Base-by-base conservation (phyloP, 2,113 vertebrate genomes). In the Cheirogaleus medius region DNA sequence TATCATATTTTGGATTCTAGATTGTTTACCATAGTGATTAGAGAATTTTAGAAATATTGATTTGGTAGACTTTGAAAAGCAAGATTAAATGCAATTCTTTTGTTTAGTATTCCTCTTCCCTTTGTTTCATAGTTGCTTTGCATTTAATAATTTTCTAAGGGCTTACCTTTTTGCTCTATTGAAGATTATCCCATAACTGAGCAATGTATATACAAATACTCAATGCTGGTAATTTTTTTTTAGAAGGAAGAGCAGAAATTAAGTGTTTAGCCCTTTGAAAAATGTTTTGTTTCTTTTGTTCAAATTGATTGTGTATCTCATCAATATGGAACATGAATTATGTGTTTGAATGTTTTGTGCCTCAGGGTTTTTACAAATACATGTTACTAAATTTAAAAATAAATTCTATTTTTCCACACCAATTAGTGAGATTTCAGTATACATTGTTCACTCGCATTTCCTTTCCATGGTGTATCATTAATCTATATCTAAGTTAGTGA, bases 111-210 rank as follows among this genome's bases (percentile, higher is more conserved):
- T 71, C 14, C 3, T 94, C 4, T 32, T 52, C 68, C 27, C 2
- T 80, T 94, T 84, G 4, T 94, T 68, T 77, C 23, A 68, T 56
- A 44, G 34, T 94, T 76, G 9, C 14, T 97, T 92, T 83, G 10
- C 21, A 77, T 58, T 94, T 64, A 66, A 29, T 98, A 5, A 44
- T n/a, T 95, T 96, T 91, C 44, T 3, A 74, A 71, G 76, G 88
- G n/a, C 13, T 94, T 71, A 84, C 0, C 14, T 78, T 96, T 97
- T 93, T 80, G 23, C 13, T 87, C 7, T 81, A 0, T 34, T 80
- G 56, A 95, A 87, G 37, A 86, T 92, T 77, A 76, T 54, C 58
- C 25, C 87, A 25, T 90, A 92, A 95, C 20, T 54, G 90, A 95
- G n/a, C 10, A 23, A 85, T 77, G 44, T 80, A 11, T 60, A 94